Percentiles rank a stretch among this genome's conserved stretches.
Evolutionary conservation across 1,140 invertebrate genomes (phyloP).

Genomic region (Drosophila nigrodunni): DNA sequence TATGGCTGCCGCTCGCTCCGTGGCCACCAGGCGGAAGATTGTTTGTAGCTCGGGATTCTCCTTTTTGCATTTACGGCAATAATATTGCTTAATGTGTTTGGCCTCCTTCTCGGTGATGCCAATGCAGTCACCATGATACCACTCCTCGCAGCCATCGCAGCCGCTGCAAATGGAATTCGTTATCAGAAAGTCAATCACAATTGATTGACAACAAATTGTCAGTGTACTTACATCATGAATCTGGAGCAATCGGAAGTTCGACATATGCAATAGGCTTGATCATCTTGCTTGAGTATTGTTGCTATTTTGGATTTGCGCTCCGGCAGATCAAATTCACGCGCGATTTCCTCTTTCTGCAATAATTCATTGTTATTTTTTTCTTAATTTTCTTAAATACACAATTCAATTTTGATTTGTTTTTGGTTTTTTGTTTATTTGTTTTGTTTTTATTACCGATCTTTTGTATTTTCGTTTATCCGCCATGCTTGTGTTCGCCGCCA

Average conservation of each 20-base stretch:
- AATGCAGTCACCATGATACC: constrained; percentile 99
- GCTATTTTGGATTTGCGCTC: constrained; percentile 96
- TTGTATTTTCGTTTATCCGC: constrained; percentile 74
- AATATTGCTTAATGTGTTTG: constrained; percentile 96
- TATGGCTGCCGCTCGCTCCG: constrained; percentile 56
- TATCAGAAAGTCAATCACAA: not conserved
- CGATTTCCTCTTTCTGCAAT: constrained; percentile 94
- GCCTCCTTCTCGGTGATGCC: constrained; percentile 97
- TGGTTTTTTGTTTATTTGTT: not conserved
- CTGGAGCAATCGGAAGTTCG: constrained; percentile 95
- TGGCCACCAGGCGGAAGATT: constrained; percentile 86
- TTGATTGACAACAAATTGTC: not conserved
- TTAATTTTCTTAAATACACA: not conserved
- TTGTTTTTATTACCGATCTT: constrained; percentile 60
- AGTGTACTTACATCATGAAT: constrained; percentile 95
- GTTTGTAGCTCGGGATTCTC: constrained; percentile 93
- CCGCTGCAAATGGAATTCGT: constrained; percentile 87
- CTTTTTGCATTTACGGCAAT: constrained; percentile 93
- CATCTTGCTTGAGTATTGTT: constrained; percentile 93
- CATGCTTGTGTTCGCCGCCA: constrained; percentile 41
- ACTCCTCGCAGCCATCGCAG: constrained; percentile 98
- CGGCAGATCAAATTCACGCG: constrained; percentile 94
- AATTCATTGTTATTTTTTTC: not conserved
- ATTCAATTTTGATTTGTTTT: no score
- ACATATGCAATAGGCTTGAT: constrained; percentile 97